Evolutionary conservation across 2,113 vertebrate genomes (phyloP).

Genomic region (Oceanodroma tethys): DNA sequence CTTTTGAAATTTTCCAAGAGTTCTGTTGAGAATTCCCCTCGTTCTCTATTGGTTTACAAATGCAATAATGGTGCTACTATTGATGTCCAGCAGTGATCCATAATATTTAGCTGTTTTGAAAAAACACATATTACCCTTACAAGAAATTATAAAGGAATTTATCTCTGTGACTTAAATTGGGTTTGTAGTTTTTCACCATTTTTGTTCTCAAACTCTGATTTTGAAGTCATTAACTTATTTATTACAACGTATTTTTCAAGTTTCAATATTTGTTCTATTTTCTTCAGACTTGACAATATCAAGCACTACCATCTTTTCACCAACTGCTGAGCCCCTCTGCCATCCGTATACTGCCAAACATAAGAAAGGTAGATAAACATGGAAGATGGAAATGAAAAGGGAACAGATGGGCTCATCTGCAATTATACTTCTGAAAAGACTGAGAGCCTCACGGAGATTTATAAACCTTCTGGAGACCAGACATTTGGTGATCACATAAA

Average conservation of each 20-base stretch:
- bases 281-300: background rate
- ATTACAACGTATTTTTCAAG: background rate
- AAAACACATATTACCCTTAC: background rate
- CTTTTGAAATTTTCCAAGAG: background rate
- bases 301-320: background rate
- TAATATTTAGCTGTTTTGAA: background rate
- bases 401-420: conserved; percentile 36
- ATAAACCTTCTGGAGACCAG: conserved; percentile 19
- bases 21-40: background rate
- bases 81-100: background rate
- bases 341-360: background rate
- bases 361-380: background rate
- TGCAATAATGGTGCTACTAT: background rate
- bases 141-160: background rate
- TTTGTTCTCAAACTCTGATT: background rate
- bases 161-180: background rate
- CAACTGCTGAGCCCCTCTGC: background rate
- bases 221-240: background rate
- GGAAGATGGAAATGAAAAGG: conserved; percentile 8
- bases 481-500: conserved; percentile 1
- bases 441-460: background rate
- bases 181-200: background rate
- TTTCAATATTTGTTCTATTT: background rate
- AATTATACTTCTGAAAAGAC: conserved; percentile 21
- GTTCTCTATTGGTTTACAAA: background rate